A percentile compares a stretch with the other conserved stretches of the same genome.
Conservation (phyloP, 2,888 invertebrate genomes). For the Nemapogon koenigi region DNA sequence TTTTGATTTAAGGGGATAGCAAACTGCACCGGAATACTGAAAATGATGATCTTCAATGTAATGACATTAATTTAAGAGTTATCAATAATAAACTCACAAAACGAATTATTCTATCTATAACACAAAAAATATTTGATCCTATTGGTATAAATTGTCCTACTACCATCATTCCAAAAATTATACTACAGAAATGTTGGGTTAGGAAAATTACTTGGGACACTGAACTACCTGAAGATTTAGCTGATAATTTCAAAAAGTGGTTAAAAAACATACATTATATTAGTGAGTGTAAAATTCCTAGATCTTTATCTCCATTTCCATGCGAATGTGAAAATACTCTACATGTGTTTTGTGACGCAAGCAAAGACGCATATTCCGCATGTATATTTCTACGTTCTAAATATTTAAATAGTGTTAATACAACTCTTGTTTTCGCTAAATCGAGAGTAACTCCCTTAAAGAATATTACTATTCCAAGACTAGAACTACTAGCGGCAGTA, state of each 20-base stretch:
- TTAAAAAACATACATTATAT: neutral
- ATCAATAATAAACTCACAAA: slow-evolving; percentile 9
- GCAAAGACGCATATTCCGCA: slow-evolving; percentile 3
- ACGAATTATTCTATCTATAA: slow-evolving; percentile 10
- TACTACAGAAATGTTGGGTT: slow-evolving; percentile 14
- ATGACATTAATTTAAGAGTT: neutral
- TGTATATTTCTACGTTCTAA: slow-evolving; percentile 6
- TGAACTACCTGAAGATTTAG: neutral
- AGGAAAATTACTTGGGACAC: slow-evolving; percentile 13
- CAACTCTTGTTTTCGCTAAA: slow-evolving; percentile 2
- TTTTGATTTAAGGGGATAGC: slow-evolving; percentile 15
- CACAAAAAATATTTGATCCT: slow-evolving; percentile 16
- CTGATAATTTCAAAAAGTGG: neutral
- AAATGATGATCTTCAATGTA: slow-evolving; percentile 10
- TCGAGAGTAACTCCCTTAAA: slow-evolving; percentile 3
- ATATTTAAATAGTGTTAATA: neutral
- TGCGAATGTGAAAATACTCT: neutral
- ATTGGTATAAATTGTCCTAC: slow-evolving; percentile 13
- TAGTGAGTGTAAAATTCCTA: slow-evolving; percentile 1
- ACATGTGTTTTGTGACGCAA: slow-evolving; percentile 9
- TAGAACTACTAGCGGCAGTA: slow-evolving; percentile 5
- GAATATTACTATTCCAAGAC: slow-evolving; percentile 4
- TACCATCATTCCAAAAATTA: slow-evolving; percentile 15
- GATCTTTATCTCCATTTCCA: neutral
- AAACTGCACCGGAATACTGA: slow-evolving; percentile 12